Evolutionary conservation across 2,113 vertebrate genomes (phyloP).

Genomic region (Notarius lentiginosus): DNA sequence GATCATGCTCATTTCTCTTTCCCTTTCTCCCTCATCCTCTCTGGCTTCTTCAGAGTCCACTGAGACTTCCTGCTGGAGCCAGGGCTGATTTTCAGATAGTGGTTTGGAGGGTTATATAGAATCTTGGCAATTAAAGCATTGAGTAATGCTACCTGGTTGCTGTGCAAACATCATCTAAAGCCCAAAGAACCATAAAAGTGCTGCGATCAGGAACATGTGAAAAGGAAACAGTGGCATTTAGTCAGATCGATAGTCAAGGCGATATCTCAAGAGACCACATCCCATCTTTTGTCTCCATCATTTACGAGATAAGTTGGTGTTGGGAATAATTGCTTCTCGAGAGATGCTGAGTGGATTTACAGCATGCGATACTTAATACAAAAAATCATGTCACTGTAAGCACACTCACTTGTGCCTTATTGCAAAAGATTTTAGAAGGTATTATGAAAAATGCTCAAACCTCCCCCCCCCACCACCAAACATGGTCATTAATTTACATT

Average conservation of each 20-base stretch:
- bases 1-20: constrained; percentile 63
- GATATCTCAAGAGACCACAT: neutral
- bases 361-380: neutral
- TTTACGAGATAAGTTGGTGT: neutral
- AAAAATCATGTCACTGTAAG: constrained; percentile 15
- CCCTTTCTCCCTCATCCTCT: constrained; percentile 23
- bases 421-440: constrained; percentile 30
- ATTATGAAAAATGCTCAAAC: constrained; percentile 14
- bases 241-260: neutral
- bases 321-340: constrained; percentile 8
- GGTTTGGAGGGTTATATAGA: constrained; percentile 15
- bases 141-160: constrained; percentile 17
- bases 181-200: constrained; percentile 15
- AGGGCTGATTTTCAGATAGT: neutral
- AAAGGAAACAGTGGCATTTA: constrained; percentile 19
- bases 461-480: neutral
- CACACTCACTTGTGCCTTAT: neutral
- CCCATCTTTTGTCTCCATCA: neutral
- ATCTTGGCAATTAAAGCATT: constrained; percentile 9
- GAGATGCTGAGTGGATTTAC: neutral
- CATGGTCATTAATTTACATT: constrained; percentile 51
- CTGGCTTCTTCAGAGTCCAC: constrained; percentile 18
- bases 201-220: neutral
- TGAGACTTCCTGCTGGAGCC: constrained; percentile 17
- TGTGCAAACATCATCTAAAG: constrained; percentile 21